These are phyloP conservation scores for Planiliza haematocheilus DNA, from an alignment of 2,113 vertebrate genomes.

Conservation along the genomic window DNA sequence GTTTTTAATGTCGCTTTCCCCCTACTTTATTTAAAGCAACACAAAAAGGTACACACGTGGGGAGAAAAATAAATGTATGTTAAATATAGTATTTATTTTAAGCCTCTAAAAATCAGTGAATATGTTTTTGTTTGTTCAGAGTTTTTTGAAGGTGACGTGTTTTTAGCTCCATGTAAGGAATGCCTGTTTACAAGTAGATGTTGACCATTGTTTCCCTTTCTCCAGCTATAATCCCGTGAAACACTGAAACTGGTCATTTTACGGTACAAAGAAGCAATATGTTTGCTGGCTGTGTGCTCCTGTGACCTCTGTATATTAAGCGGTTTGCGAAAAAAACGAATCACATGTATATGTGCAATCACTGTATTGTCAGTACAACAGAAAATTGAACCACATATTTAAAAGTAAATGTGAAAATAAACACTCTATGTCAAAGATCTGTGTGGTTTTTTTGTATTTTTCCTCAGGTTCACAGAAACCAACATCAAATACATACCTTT, in stretches of 20 bases:
- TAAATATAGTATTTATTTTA: conserved; percentile 74
- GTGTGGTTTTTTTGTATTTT: not conserved
- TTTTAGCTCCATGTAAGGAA: conserved; percentile 55
- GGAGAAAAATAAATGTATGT: conserved; percentile 47
- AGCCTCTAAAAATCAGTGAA: conserved; percentile 54
- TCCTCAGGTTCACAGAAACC: not conserved
- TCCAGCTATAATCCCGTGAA: conserved; percentile 52
- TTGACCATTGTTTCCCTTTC: conserved; percentile 35
- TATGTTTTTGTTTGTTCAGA: conserved; percentile 44
- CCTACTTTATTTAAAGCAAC: conserved; percentile 34
- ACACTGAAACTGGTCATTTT: conserved; percentile 49
- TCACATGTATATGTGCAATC: conserved; percentile 56
- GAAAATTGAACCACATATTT: conserved; percentile 55
- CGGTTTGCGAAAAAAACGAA: conserved; percentile 34
- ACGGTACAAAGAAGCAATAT: conserved; percentile 58
- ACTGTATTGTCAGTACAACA: conserved; percentile 58
- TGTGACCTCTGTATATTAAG: conserved; percentile 57
- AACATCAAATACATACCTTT: too few species aligned
- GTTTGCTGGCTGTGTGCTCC: conserved; percentile 51
- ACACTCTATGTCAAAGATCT: conserved; percentile 49
- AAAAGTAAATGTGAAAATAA: conserved; percentile 73
- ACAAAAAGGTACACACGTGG: conserved; percentile 5
- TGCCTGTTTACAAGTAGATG: conserved; percentile 65
- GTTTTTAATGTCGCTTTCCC: conserved; percentile 25
- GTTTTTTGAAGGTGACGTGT: conserved; percentile 66